Conservation (phyloP, 1,140 invertebrate species). For the Pogonomyrmex californicus region DNA sequence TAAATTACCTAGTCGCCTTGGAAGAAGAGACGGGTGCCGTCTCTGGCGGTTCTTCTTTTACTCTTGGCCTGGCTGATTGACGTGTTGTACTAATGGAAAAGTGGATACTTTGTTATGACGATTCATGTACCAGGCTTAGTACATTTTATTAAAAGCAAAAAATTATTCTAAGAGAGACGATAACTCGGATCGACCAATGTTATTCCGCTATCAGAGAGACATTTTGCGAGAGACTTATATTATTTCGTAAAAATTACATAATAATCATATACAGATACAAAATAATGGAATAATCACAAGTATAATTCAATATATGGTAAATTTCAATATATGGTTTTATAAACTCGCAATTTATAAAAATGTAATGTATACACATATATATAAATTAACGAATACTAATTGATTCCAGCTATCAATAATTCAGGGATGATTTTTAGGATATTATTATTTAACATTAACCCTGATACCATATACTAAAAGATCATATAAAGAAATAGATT, state of each 20-base stretch:
- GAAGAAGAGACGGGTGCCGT: conserved; percentile 87
- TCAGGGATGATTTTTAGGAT: not conserved
- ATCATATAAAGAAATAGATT: not conserved
- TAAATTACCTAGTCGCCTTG: conserved; percentile 87
- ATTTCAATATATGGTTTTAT: too few relatives aligned
- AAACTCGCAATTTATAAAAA: conserved; percentile 3
- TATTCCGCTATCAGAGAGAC: conserved; percentile 28
- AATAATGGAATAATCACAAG: not conserved
- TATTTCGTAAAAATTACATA: conserved; percentile 36
- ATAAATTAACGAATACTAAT: not conserved
- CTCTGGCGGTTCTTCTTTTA: conserved; percentile 87
- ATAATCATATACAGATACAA: conserved; percentile 38
- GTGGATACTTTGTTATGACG: conserved; percentile 86
- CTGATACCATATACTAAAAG: conserved; percentile 20
- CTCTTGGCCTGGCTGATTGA: conserved; percentile 88
- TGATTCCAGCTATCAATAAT: not conserved
- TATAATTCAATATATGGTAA: not conserved
- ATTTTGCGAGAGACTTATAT: not conserved
- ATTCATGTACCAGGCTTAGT: conserved; percentile 74
- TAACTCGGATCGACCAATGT: not conserved
- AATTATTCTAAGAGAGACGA: conserved; percentile 19
- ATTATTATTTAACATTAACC: conserved; percentile 39
- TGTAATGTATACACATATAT: conserved; percentile 5
- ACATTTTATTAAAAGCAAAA: conserved; percentile 62
- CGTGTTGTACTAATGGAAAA: conserved; percentile 90